phyloP scores from a whole-genome alignment of 2,113 vertebrate genomes.

The Pedetes capensis region DNA sequence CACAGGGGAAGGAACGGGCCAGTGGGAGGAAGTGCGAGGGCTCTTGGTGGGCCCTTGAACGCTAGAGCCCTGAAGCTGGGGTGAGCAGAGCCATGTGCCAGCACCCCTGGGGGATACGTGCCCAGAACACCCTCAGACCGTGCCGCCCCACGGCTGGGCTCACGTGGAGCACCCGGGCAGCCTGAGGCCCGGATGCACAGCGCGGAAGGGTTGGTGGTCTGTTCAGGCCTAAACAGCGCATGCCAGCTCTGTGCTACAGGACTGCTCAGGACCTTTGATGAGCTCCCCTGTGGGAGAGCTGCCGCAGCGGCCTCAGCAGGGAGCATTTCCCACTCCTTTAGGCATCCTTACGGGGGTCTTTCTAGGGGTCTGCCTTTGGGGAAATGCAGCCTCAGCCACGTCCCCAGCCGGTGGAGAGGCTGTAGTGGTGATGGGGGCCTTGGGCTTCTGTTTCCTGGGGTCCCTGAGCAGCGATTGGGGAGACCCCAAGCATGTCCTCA shows the following conservation, averaged over 20 bases:
- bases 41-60: neutral
- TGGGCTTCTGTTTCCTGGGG: neutral
- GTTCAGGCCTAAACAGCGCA: rapidly evolving
- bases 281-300: neutral
- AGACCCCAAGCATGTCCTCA: neutral
- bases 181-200: neutral
- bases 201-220: neutral
- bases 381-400: too few species aligned
- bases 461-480: too few species aligned
- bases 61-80: rapidly evolving
- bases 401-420: too few species aligned
- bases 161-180: rapidly evolving
- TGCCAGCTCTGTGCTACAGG: neutral
- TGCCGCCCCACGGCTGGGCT: rapidly evolving
- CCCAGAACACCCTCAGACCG: rapidly evolving
- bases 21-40: too few species aligned
- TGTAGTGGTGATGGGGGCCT: neutral
- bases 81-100: rapidly evolving
- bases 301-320: neutral
- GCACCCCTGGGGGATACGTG: rapidly evolving
- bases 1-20: neutral
- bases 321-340: neutral
- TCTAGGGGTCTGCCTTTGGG: neutral
- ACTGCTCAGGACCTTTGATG: neutral
- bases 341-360: neutral